These are phyloP conservation scores for Drosophila ogumai DNA, from an alignment of 1,140 invertebrate species.

Conservation along the genomic window DNA sequence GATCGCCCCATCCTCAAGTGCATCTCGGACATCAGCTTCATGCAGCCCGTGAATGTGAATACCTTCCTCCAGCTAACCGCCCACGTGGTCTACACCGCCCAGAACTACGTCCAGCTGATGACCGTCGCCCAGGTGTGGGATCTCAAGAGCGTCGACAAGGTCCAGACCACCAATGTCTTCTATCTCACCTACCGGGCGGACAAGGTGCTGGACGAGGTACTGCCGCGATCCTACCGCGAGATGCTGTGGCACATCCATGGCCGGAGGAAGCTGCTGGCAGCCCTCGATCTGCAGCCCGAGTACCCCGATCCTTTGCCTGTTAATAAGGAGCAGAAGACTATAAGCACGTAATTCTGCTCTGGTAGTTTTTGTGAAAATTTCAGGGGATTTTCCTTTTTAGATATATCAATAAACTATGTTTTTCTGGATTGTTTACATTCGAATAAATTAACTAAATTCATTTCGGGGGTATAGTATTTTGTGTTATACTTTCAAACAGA, in stretches of 20 bases:
- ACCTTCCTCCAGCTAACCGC: constrained; percentile 89
- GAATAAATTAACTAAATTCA: not conserved
- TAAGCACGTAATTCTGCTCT: constrained; percentile 1
- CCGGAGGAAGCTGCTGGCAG: constrained; percentile 86
- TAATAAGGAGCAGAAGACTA: not conserved
- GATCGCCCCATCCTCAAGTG: constrained; percentile 87
- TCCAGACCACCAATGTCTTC: constrained; percentile 90
- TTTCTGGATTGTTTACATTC: not conserved
- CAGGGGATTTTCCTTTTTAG: too few relatives aligned
- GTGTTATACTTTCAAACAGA: too few relatives aligned
- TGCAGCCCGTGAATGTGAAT: constrained; percentile 89
- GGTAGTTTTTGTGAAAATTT: not conserved
- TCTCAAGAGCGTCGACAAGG: constrained; percentile 85
- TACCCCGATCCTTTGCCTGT: constrained; percentile 8
- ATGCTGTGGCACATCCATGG: constrained; percentile 91
- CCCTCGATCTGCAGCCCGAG: constrained; percentile 48
- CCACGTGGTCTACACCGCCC: constrained; percentile 89
- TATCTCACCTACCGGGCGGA: constrained; percentile 89
- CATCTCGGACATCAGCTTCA: constrained; percentile 91
- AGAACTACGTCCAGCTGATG: constrained; percentile 88
- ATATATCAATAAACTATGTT: not conserved
- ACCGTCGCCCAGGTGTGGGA: constrained; percentile 90
- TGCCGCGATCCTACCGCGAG: constrained; percentile 90
- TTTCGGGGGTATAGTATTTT: too few relatives aligned
- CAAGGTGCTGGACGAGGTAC: constrained; percentile 86